Base-by-base conservation (phyloP, 2,888 invertebrate species). In the Lymantria dispar region DNA sequence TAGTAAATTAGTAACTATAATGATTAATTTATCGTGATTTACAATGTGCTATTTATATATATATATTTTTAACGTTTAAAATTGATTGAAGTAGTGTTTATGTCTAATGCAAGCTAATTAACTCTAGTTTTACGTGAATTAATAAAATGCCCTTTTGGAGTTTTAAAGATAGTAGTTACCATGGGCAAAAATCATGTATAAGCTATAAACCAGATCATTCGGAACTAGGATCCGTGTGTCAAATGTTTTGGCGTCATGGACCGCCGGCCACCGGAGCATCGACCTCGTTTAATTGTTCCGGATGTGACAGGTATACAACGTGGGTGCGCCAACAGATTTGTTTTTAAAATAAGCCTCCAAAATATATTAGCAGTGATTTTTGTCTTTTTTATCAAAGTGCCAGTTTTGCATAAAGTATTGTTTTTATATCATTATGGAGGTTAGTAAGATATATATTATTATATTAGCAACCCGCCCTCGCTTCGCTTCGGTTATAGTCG, bases 231-330 rank as follows among this genome's bases (percentile, higher is more conserved):
- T 62, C 52, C 42, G 59, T 55, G 69, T 63, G 69, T 65, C 66
- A 69, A 40, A 74, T 79, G 77, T 82, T 80, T 80, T 73, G 74
- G 75, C 78, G 82, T 84, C 74, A 83, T 75, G 80, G 80, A 54
- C 70, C 66, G 78, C 29, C 66, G 74, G 60, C 47, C 64, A 64
- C 62, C 63, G 52, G 76, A 56, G 69, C 86, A 68, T 78, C 83
- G 85, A 87, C 76, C 88, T 70, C 74, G 54, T 60, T 61, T 78
- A 76, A 76, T 80, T 80, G 80, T 78, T 74, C 87, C 83, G 86
- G 84, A 85, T 79, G 80, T 76, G 83, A 83, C 85, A 85, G 38
- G 38, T 38, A 38, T 40, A 14, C 11, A 40, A 48, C 50, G 65
- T 64, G 64, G 61, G 61, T 59, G 66, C 50, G 60, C 43, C 47